These are phyloP conservation scores for Hylaeus volcanicus DNA, from an alignment of 1,140 invertebrate genomes.

Conservation along the genomic window DNA sequence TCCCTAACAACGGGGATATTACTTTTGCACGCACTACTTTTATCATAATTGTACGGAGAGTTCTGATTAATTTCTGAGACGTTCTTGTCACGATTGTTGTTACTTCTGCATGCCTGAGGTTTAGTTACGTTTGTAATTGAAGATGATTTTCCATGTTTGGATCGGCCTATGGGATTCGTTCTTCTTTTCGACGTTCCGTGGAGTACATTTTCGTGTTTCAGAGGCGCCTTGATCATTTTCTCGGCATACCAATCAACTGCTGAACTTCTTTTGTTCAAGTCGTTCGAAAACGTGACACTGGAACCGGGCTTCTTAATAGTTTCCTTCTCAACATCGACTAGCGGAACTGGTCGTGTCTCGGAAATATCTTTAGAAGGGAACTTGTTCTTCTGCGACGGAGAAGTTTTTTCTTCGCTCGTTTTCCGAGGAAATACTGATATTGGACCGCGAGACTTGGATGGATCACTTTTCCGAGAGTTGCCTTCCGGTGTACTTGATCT, in stretches of 20 bases:
- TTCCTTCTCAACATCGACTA: not conserved
- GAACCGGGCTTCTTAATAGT: not conserved
- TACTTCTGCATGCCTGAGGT: not conserved
- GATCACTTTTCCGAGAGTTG: not conserved
- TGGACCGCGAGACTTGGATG: not conserved
- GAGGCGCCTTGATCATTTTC: not conserved
- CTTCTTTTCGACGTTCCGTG: not conserved
- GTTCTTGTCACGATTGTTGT: not conserved
- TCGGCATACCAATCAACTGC: not conserved
- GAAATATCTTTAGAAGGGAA: not conserved
- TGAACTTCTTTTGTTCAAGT: not conserved
- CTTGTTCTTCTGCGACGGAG: not conserved
- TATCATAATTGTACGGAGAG: too few relatives aligned
- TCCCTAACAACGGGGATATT: slow-evolving; percentile 34
- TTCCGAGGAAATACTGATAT: not conserved
- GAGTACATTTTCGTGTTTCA: not conserved
- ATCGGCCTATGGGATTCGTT: not conserved
- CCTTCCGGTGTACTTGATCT: not conserved
- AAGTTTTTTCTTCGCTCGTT: slow-evolving; percentile 1
- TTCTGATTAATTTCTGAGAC: not conserved
- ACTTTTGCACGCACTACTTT: not conserved
- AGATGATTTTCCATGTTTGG: not conserved
- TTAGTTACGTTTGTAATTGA: not conserved
- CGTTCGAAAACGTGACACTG: not conserved
- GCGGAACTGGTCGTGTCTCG: not conserved